A percentile compares a stretch with the other conserved stretches of the same genome.
These are phyloP conservation scores for Tragelaphus strepsiceros DNA, from an alignment of 2,113 vertebrate species.

Conservation along the genomic window DNA sequence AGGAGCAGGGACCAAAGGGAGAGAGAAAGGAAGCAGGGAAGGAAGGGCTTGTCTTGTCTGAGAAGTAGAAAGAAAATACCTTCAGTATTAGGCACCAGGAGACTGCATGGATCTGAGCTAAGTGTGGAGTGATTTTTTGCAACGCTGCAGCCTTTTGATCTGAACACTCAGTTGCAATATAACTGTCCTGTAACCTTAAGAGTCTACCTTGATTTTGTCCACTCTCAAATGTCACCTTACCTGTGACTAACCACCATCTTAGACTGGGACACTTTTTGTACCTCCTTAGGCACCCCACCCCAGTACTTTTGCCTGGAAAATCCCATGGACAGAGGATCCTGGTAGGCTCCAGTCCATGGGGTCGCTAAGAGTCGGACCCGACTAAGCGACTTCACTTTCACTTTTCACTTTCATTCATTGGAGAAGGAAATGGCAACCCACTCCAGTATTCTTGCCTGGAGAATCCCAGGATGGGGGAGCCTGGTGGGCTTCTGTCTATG, in stretches of 20 bases:
- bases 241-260: not conserved
- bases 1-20: not conserved
- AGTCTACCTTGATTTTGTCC: not conserved
- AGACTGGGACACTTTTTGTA: fast-evolving
- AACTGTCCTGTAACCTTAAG: not conserved
- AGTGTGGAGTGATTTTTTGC: not conserved
- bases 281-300: no score
- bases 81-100: not conserved
- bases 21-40: not conserved
- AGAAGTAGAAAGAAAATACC: not conserved
- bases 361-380: no score
- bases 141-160: not conserved
- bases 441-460: no score
- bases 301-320: no score
- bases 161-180: not conserved
- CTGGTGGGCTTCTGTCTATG: no score
- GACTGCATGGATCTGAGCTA: not conserved
- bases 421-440: no score
- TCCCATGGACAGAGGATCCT: no score
- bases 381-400: no score
- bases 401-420: no score
- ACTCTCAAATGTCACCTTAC: not conserved
- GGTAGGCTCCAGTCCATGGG: no score
- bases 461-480: no score
- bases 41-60: not conserved